phyloP scores from a whole-genome alignment of 2,113 vertebrate species.

The Dasyprocta punctata region DNA sequence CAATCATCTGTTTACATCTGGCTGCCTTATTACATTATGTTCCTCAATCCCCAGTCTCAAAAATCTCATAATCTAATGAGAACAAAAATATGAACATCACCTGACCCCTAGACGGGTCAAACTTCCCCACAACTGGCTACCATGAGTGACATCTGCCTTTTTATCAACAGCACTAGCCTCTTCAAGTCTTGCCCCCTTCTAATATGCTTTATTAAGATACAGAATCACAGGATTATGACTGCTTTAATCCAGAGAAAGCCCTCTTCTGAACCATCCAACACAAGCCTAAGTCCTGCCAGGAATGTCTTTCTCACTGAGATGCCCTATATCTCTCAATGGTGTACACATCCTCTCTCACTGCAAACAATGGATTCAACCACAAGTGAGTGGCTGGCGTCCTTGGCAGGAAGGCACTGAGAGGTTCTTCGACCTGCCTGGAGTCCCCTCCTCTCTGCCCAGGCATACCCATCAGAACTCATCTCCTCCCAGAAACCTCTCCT shows the following conservation, averaged over 20 bases:
- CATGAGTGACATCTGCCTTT: neutral
- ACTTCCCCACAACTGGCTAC: neutral
- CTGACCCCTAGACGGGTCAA: neutral
- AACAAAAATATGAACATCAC: neutral
- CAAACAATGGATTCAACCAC: neutral
- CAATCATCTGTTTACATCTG: neutral
- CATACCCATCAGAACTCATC: neutral
- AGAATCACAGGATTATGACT: neutral
- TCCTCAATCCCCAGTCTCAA: neutral
- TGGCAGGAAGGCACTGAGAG: neutral
- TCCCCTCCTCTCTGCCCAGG: neutral
- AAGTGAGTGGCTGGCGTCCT: neutral
- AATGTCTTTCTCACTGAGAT: neutral
- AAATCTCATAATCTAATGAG: neutral
- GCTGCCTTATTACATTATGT: neutral
- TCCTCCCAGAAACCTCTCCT: neutral
- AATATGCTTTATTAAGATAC: neutral
- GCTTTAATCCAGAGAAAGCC: neutral
- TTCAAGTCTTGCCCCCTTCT: neutral
- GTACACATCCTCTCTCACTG: neutral
- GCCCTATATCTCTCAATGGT: neutral
- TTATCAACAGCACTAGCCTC: neutral
- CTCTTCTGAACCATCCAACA: neutral
- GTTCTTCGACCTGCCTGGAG: neutral
- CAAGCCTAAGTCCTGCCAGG: neutral